Conservation (phyloP, 1,140 invertebrate species). For the Limonius californicus region DNA sequence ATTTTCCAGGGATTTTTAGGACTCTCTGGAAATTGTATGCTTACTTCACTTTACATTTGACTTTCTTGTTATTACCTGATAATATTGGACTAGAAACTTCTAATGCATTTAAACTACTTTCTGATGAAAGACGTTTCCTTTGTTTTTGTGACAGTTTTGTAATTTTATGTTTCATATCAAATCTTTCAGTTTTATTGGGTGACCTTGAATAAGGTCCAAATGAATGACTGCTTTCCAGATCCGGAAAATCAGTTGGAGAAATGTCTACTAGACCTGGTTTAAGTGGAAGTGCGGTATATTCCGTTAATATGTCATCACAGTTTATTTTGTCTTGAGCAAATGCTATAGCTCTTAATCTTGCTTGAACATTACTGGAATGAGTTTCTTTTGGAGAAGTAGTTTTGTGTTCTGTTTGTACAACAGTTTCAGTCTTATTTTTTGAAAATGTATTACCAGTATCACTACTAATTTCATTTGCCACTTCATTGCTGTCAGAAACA, state of each 20-base stretch:
- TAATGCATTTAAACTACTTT: conserved; percentile 9
- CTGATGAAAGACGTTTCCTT: conserved; percentile 49
- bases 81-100: background rate
- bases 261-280: background rate
- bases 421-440: conserved; percentile 1
- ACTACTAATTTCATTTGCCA: conserved; percentile 16
- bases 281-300: conserved; percentile 30
- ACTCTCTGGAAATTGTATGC: conserved; percentile 29
- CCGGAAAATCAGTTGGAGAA: conserved; percentile 27
- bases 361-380: conserved; percentile 38
- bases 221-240: conserved; percentile 29
- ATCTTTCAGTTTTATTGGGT: conserved; percentile 29
- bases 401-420: background rate
- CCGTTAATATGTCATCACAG: conserved; percentile 28
- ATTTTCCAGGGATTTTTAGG: conserved; percentile 47
- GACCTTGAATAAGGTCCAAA: conserved; percentile 21
- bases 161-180: conserved; percentile 37
- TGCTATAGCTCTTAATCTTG: conserved; percentile 51
- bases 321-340: conserved; percentile 44
- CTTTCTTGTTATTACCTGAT: no score
- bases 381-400: background rate
- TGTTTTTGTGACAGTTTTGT: conserved; percentile 60
- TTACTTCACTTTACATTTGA: no score
- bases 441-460: conserved; percentile 13
- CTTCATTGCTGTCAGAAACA: conserved; percentile 5